Evolutionary conservation across 2,113 vertebrate species (phyloP), one percentile per base, ranked within the genome.

Genomic region (Colossoma macropomum): DNA sequence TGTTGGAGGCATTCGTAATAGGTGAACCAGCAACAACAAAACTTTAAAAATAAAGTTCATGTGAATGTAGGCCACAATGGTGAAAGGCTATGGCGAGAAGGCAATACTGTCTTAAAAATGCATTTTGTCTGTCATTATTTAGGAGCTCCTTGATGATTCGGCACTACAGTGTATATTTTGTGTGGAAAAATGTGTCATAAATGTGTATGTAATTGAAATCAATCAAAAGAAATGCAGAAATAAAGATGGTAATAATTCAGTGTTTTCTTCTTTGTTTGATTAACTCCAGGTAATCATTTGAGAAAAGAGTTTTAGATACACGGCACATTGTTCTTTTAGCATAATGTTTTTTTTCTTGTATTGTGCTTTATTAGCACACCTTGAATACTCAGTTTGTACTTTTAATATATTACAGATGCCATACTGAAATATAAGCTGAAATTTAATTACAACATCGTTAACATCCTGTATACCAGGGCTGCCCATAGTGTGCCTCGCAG

Each of bases 101-200:
- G 23, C 56, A 59, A n/a, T n/a, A n/a, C 1, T 15, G 9, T 50
- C 48, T 50, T 50, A 13, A 50, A 50, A 50, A 16, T 28, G 10
- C 54, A 56, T 56, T 23, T 56, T 69, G 32, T 69, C 34, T 69
- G 7, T 23, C 66, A 69, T 17, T 27, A 0, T 38, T 69, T 30
- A 50, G 25, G 21, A 50, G 59, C 12, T 63, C 4, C 45, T 50
- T 62, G 8, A 71, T 30, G 45, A 62, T 60, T 30, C 13, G 25
- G 62, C 34, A 60, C 25, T 48, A 63, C 30, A 30, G 0, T 23
- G 11, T 30, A 54, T 52, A 0, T 80, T 73, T 63, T 72, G n/a
- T 80, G 19, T 71, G 34, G 15, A 13, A 69, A 19, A 79, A 54
- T 8, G 28, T 27, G 78, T 71, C 25, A n/a, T 62, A 41, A 62